phyloP scores from a whole-genome alignment of 1,140 invertebrate genomes.

The Diorhabda carinulata region DNA sequence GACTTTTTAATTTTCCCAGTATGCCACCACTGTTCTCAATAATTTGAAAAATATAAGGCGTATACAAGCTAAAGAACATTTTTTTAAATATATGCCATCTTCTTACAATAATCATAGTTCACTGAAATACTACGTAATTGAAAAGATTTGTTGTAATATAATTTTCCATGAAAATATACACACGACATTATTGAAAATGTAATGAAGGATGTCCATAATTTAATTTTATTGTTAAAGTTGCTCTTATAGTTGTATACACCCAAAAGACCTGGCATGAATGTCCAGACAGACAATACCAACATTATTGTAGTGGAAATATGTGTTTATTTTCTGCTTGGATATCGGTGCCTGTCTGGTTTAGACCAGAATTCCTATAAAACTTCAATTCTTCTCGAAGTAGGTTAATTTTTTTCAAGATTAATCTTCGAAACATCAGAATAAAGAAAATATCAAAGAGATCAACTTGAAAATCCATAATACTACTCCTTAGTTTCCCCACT shows the following conservation, averaged over 20 bases:
- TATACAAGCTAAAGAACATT: not conserved
- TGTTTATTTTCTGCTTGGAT: conserved; percentile 15
- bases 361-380: not conserved
- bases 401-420: not conserved
- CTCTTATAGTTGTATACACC: not conserved
- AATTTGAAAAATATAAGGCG: not conserved
- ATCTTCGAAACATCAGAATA: too few relatives aligned
- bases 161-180: too few relatives aligned
- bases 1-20: not conserved
- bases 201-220: too few relatives aligned
- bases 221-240: too few relatives aligned
- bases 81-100: not conserved
- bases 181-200: too few relatives aligned
- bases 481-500: too few relatives aligned
- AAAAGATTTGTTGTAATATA: too few relatives aligned
- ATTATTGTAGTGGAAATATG: not conserved
- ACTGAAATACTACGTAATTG: too few relatives aligned
- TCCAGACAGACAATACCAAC: conserved; percentile 14
- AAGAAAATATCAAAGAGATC: too few relatives aligned
- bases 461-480: too few relatives aligned
- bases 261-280: conserved; percentile 13
- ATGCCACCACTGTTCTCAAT: not conserved
- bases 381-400: not conserved
- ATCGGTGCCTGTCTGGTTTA: conserved; percentile 15
- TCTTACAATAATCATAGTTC: too few relatives aligned